Evolutionary conservation across 1,140 invertebrate species (phyloP), one percentile per base, ranked within the genome.

Genomic region (Drosophila fuyamai): DNA sequence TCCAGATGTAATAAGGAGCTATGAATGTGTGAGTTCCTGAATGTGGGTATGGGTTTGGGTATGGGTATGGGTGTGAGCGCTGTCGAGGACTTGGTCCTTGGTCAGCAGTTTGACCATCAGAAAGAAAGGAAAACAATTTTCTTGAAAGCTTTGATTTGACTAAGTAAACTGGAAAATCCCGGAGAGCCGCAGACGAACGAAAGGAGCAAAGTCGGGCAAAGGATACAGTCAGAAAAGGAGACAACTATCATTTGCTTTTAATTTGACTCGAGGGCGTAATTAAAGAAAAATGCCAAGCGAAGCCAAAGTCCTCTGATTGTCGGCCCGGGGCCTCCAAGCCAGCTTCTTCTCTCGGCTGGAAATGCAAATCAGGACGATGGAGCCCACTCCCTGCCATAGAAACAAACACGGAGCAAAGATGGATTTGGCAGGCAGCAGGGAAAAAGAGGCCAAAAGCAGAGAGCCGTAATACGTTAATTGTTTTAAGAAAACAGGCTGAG

Each of bases 111-210:
- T 57, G 67, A 71, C 67, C 67, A 71, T 36, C 67, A 41, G 51
- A 71, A 71, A 71, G 67, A 60, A 60, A 51, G 60, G 38, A 89
- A 88, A 88, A 88, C 75, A 88, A 88, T 88, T 86, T 86, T 61
- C 82, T 86, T 83, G 79, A 86, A 79, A 86, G 82, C 79, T 88
- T 88, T 86, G 82, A 88, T 86, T 89, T 88, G 84, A 79, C 83
- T 88, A 89, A 86, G 83, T 88, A 86, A 88, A 86, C 83, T 79
- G 79, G 48, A 48, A 67, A 81, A 88, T 59, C 75, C 72, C 56
- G 56, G 38, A 56, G 84, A 66, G 77, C 63, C 55, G 61, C 68
- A 70, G 32, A 75, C 23, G 54, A 58, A 23, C 32, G 32, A 51
- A 35, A 44, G 53, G 44, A 29, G 27, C 48, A 23, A 43, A 62